Conservation (phyloP, 2,888 invertebrate species). For the Harmothoe impar region DNA sequence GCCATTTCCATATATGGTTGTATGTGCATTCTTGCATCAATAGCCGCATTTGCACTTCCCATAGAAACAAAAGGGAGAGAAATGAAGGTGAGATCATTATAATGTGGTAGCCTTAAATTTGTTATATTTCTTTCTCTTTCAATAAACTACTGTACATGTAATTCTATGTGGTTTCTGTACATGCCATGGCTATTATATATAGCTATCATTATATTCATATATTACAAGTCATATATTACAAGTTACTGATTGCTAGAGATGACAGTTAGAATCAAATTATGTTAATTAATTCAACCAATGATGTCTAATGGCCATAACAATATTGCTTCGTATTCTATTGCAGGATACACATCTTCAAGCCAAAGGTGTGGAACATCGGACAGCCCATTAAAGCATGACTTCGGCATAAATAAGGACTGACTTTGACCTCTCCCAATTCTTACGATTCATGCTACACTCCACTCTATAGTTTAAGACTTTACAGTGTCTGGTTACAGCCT, state of each 20-base stretch:
- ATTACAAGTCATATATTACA: too few relatives aligned
- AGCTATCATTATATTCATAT: neutral
- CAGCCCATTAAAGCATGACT: slow-evolving; percentile 28
- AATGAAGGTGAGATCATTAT: slow-evolving; percentile 75
- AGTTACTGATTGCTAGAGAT: too few relatives aligned
- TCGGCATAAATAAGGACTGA: neutral
- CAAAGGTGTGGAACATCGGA: slow-evolving; percentile 57
- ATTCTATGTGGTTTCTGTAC: too few relatives aligned
- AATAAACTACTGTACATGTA: too few relatives aligned
- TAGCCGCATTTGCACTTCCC: slow-evolving; percentile 91
- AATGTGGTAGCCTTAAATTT: too few relatives aligned
- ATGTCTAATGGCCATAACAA: too few relatives aligned
- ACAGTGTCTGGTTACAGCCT: neutral
- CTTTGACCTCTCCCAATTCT: neutral
- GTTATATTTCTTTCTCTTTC: too few relatives aligned
- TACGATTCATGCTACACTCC: neutral
- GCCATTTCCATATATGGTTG: slow-evolving; percentile 86
- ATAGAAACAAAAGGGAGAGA: slow-evolving; percentile 91
- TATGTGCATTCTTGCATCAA: slow-evolving; percentile 90
- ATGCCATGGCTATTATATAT: neutral
- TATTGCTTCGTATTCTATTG: too few relatives aligned
- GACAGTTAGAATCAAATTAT: too few relatives aligned
- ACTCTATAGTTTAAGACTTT: slow-evolving; percentile 11
- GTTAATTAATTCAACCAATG: too few relatives aligned
- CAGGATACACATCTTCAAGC: slow-evolving; percentile 63